These are phyloP conservation scores for Agrilus mali DNA, from an alignment of 2,888 invertebrate genomes.

Conservation along the genomic window DNA sequence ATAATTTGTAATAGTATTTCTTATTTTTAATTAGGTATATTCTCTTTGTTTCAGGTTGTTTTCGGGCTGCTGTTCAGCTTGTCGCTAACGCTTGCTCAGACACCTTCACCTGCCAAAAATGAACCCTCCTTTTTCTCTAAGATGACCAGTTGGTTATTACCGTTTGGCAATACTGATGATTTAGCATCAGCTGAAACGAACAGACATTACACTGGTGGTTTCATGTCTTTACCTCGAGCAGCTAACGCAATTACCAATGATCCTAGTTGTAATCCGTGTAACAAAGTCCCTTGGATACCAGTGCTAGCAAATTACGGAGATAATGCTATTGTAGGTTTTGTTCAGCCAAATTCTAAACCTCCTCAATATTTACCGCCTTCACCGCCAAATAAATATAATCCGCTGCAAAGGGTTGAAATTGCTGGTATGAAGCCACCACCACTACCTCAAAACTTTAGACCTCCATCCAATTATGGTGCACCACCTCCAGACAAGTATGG, in stretches of 20 bases:
- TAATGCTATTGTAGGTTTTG: slow-evolving; percentile 23
- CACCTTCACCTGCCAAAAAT: slow-evolving; percentile 6
- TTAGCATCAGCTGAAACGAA: slow-evolving; percentile 13
- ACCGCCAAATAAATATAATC: slow-evolving; percentile 3
- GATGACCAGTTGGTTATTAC: slow-evolving; percentile 48
- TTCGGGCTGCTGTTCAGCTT: no score
- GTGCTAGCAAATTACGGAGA: slow-evolving; percentile 37
- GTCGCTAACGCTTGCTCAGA: no score
- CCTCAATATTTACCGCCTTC: slow-evolving; percentile 3
- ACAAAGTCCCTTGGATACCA: slow-evolving; percentile 72
- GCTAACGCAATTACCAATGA: slow-evolving; percentile 19
- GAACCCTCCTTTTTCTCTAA: slow-evolving; percentile 32
- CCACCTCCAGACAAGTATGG: slow-evolving; percentile 5
- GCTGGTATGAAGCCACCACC: background rate
- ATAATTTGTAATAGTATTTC: no score
- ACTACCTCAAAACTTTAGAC: background rate
- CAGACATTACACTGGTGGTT: slow-evolving; percentile 12
- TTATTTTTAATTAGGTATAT: no score
- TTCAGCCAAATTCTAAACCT: slow-evolving; percentile 13
- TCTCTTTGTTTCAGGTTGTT: no score
- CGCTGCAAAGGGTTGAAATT: background rate
- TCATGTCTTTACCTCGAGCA: slow-evolving; percentile 11
- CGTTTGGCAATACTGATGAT: slow-evolving; percentile 29
- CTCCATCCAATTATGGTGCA: slow-evolving; percentile 5
- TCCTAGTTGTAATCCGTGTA: slow-evolving; percentile 60